Conservation (phyloP, 2,888 invertebrate genomes). For the Pyrrhia umbra region DNA sequence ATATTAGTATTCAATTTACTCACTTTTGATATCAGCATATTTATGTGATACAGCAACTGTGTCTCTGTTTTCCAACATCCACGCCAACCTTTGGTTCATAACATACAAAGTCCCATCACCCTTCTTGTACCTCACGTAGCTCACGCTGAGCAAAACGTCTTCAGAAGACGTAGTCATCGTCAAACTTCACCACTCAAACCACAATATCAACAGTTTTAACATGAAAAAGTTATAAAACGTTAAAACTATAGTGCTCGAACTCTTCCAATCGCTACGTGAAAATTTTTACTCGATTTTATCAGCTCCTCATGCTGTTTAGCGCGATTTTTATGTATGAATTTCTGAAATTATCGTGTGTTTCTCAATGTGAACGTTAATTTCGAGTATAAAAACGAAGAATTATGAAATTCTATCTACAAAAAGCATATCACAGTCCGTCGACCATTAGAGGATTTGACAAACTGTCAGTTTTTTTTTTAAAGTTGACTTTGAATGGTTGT, state of each 20-base stretch:
- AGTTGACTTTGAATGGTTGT: conserved; percentile 12
- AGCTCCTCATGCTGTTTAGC: conserved; percentile 31
- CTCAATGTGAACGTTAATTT: conserved; percentile 59
- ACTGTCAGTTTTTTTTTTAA: conserved; percentile 66
- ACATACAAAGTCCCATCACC: conserved; percentile 98
- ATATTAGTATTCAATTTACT: conserved; percentile 68
- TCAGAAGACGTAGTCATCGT: conserved; percentile 97
- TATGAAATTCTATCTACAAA: conserved; percentile 76
- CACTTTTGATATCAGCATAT: conserved; percentile 99
- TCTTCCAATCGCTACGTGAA: conserved; percentile 55
- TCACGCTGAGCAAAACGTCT: conserved; percentile 98
- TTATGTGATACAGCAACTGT: conserved; percentile 98
- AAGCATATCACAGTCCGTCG: conserved; percentile 79
- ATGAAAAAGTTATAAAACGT: conserved; percentile 63
- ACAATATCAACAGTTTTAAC: conserved; percentile 55
- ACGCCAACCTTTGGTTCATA: conserved; percentile 98
- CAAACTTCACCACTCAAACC: conserved; percentile 47
- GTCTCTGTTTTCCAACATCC: conserved; percentile 98
- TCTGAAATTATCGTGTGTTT: conserved; percentile 40
- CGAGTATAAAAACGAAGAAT: conserved; percentile 70
- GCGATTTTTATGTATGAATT: conserved; percentile 24
- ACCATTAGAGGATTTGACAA: conserved; percentile 84
- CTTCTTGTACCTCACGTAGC: conserved; percentile 98
- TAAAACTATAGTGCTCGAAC: conserved; percentile 62
- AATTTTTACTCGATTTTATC: conserved; percentile 41